These are phyloP conservation scores for Fregata magnificens DNA, from an alignment of 2,113 vertebrate species.

Conservation along the genomic window DNA sequence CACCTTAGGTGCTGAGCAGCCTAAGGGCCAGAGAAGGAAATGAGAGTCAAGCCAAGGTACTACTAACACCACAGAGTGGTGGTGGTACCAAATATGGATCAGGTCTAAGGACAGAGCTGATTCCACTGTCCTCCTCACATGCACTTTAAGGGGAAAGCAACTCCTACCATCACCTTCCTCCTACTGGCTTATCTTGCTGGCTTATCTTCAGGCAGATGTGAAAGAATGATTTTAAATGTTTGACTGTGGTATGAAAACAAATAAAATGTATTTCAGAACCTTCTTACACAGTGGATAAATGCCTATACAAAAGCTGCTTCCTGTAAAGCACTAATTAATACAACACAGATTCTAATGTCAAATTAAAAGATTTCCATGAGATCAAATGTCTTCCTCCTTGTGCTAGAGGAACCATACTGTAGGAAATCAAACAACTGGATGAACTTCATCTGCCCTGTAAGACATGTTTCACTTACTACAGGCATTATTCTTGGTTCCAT, in stretches of 20 bases:
- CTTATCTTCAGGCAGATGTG: not conserved
- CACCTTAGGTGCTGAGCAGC: accelerated
- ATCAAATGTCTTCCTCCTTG: not conserved
- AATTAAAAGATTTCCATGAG: not conserved
- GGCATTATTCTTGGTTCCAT: not conserved
- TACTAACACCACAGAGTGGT: not conserved
- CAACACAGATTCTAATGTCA: not conserved
- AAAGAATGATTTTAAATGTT: not conserved
- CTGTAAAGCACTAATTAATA: not conserved
- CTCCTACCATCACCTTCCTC: not conserved
- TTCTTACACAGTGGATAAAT: not conserved
- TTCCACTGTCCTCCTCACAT: not conserved
- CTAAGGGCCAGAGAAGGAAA: not conserved
- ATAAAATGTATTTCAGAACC: not conserved
- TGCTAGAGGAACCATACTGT: not conserved
- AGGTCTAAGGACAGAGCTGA: not conserved
- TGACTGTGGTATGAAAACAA: not conserved
- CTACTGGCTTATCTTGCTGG: not conserved
- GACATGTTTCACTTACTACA: accelerated
- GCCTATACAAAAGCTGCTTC: not conserved
- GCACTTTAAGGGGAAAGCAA: not conserved
- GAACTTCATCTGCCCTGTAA: not conserved
- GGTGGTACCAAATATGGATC: not conserved
- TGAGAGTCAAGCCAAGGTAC: not conserved
- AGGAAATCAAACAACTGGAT: not conserved